A percentile compares a stretch with the other conserved stretches of the same genome.
These are phyloP conservation scores for Mayetiola destructor DNA, from an alignment of 2,888 invertebrate genomes.

Conservation along the genomic window DNA sequence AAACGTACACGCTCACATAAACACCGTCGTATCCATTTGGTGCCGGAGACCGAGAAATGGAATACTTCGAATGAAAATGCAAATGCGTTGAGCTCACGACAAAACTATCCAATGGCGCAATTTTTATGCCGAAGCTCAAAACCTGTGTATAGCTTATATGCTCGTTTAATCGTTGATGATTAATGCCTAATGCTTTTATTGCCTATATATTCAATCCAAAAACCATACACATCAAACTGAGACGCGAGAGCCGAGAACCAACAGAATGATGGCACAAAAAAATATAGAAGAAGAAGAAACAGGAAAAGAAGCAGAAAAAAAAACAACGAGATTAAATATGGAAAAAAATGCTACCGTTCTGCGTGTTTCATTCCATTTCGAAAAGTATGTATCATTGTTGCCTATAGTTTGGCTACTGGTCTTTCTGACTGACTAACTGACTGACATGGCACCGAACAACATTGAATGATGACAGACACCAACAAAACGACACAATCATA, in stretches of 20 bases:
- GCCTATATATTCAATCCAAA: conserved; percentile 6
- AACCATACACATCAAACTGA: too few relatives aligned
- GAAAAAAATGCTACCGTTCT: too few relatives aligned
- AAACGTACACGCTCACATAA: too few relatives aligned
- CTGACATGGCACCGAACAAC: not conserved
- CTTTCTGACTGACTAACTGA: not conserved
- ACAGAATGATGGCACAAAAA: not conserved
- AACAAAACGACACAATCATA: not conserved
- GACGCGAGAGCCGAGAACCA: not conserved
- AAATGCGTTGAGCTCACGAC: conserved; percentile 1
- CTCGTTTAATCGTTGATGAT: conserved; percentile 1
- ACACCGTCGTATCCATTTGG: too few relatives aligned
- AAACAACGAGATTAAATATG: too few relatives aligned
- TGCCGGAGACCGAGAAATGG: too few relatives aligned
- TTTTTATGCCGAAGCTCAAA: not conserved
- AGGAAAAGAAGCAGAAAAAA: not conserved
- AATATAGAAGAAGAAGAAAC: not conserved
- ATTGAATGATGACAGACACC: not conserved
- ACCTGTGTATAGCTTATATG: conserved; percentile 4
- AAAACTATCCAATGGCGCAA: conserved; percentile 6
- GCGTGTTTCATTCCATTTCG: too few relatives aligned
- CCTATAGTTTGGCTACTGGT: too few relatives aligned
- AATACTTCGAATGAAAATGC: not conserved
- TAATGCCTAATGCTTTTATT: conserved; percentile 9
- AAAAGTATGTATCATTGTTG: too few relatives aligned